Base-by-base conservation (phyloP, 2,113 vertebrate species). In the Hirundichthys speculiger region DNA sequence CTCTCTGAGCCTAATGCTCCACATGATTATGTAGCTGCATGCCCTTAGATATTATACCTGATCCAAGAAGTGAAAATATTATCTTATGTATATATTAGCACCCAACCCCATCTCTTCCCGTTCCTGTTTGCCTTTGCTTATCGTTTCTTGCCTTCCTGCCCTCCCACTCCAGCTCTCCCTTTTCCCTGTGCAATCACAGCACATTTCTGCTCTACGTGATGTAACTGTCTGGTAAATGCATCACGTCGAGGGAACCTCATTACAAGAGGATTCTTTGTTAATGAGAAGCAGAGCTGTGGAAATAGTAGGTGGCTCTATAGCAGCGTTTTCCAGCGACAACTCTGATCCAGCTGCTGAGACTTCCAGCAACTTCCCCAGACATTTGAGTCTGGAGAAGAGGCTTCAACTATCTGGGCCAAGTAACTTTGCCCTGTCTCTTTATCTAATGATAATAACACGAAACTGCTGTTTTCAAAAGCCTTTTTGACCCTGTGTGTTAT, bases 351-450 rank as follows among this genome's bases (percentile, higher is more conserved):
- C 56, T 72, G 41, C 64, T 46, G 25, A 56, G 49, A 41, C 2
- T 30, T 63, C 14, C 25, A 47, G 13, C 21, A 40, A 2, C 50
- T 52, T 52, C 14, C 39, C 13, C 69, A 87, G 76, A 86, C 85
- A 83, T 83, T 86, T 86, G 62, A 27, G 59, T 81, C 79, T 63
- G 54, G 56, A 79, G 63, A 39, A 66, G 65, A 56, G 3, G 0
- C 13, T 34, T 54, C 11, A 51, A 21, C 20, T 13, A 57, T 46
- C 51, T n/a, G 6, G 60, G 48, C 79, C 69, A 54, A 27, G 55
- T n/a, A 57, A 16, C 46, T 19, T 47, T 63, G 6, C 21, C 30
- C 27, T 50, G 58, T 39, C 52, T 80, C 59, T 60, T 58, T 38
- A 39, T 39, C 21, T 49, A 21, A 68, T 15, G 48, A 60, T 22